Conservation (phyloP, 2,797 vertebrate species). For the Tachyglossus aculeatus region DNA sequence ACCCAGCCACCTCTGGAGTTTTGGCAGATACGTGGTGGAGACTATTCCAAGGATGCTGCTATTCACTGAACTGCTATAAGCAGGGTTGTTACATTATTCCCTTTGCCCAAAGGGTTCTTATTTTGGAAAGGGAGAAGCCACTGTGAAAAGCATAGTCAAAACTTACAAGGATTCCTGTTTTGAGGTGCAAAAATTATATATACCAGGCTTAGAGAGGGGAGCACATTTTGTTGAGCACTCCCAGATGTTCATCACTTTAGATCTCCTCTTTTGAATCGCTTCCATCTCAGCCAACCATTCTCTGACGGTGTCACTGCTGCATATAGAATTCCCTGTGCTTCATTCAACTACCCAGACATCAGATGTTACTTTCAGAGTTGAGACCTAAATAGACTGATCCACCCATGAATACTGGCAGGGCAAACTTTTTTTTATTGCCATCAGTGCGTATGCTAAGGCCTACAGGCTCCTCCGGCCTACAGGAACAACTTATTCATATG, state of each 20-base stretch:
- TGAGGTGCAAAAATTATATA: not conserved
- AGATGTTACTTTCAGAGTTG: constrained; percentile 8
- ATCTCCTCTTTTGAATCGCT: not conserved
- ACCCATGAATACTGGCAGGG: constrained; percentile 1
- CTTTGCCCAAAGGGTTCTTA: not conserved
- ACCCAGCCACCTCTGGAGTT: not conserved
- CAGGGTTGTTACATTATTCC: not conserved
- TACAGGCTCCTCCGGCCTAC: constrained; percentile 34
- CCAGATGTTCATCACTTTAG: not conserved
- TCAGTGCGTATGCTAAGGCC: constrained; percentile 9
- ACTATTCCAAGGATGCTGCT: not conserved
- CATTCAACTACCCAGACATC: not conserved
- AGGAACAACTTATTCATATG: not conserved
- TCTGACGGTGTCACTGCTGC: not conserved
- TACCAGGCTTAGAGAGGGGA: not conserved
- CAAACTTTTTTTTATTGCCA: constrained; percentile 6
- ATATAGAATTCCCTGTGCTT: not conserved
- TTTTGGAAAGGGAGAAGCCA: not conserved
- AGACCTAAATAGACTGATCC: constrained; percentile 4
- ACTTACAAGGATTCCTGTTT: not conserved
- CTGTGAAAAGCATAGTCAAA: not conserved
- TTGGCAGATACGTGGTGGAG: not conserved
- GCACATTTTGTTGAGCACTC: not conserved
- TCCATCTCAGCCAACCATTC: not conserved
- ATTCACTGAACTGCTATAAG: not conserved